Evolutionary conservation across 2,113 vertebrate species (phyloP), one percentile per base, ranked within the genome.

Genomic region (Noturus placidus): DNA sequence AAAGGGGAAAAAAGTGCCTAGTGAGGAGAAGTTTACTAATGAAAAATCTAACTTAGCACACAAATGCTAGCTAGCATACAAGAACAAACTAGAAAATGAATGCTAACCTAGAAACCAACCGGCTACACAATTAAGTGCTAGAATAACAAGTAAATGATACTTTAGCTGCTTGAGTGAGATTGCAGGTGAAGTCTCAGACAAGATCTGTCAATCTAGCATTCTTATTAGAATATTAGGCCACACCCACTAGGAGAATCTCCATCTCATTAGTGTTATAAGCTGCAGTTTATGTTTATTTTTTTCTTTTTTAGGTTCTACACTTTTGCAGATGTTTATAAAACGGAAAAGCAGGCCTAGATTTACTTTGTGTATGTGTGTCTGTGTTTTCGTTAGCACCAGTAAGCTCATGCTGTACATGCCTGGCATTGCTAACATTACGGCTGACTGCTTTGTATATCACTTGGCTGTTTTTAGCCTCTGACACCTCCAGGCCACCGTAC

Each of bases 361-460:
- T 56, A 25, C 13, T 78, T 1, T 3, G 35, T 25, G 72, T 76
- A 27, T 2, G 52, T 33, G 19, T 80, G 50, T 79, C 22, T 77
- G 74, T 77, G n/a, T 5, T 19, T 80, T 17, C 0, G 30, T 59
- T 35, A 57, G 33, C 52, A 11, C 54, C 30, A 81, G 30, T 35
- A 35, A 20, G 54, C 19, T 35, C 33, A 81, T 35, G 79, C 79
- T 59, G 79, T 81, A 81, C 79, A 81, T 38, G 79, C 79, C 20
- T 59, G 54, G 56, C 79, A 81, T 81, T 81, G 79, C 79, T 57
- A 59, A 81, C 79, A 81, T 81, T 80, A 81, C 30, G 38, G 20
- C 79, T 59, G 79, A 59, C 54, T 25, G 56, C 56, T 81, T 38
- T 33, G 2, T 80, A 80, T 57, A 54, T 80, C 54, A 35, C 78